phyloP scores from a whole-genome alignment of 1,140 invertebrate species.

The Patella vulgata region DNA sequence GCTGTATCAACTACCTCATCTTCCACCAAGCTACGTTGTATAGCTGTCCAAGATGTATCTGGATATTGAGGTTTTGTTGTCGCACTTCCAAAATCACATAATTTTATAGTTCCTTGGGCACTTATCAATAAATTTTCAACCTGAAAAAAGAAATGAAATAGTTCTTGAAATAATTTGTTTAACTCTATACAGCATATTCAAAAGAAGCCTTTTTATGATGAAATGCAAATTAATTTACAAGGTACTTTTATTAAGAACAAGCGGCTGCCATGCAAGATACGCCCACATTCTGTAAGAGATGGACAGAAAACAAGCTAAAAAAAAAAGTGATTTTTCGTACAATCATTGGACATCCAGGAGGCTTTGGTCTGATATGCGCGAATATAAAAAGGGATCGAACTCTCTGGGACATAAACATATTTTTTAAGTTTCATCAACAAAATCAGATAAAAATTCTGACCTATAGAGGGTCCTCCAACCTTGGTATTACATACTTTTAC shows the following conservation, averaged over 20 bases:
- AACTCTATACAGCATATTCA: not conserved
- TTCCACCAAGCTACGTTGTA: slow-evolving; percentile 90
- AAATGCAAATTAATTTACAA: not conserved
- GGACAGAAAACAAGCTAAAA: not conserved
- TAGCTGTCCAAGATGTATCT: slow-evolving; percentile 89
- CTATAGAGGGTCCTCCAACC: too few relatives aligned
- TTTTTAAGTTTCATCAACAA: too few relatives aligned
- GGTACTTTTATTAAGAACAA: not conserved
- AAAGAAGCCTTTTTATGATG: not conserved
- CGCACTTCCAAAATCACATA: slow-evolving; percentile 99
- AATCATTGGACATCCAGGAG: too few relatives aligned
- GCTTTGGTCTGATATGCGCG: too few relatives aligned
- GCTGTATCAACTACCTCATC: slow-evolving; percentile 93
- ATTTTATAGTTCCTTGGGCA: slow-evolving; percentile 84
- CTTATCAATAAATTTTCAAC: slow-evolving; percentile 82
- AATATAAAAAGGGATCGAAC: too few relatives aligned
- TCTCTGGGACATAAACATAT: too few relatives aligned
- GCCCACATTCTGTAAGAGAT: not conserved
- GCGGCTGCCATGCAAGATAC: too few relatives aligned
- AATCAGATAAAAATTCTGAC: too few relatives aligned
- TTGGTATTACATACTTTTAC: too few relatives aligned
- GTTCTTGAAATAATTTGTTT: not conserved
- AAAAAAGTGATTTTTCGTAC: too few relatives aligned
- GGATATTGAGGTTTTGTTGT: slow-evolving; percentile 86
- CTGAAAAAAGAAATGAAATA: slow-evolving; percentile 51